Evolutionary conservation across 2,797 vertebrate genomes (phyloP), one percentile per base, ranked within the genome.

Genomic region (Poliocrania exsul): DNA sequence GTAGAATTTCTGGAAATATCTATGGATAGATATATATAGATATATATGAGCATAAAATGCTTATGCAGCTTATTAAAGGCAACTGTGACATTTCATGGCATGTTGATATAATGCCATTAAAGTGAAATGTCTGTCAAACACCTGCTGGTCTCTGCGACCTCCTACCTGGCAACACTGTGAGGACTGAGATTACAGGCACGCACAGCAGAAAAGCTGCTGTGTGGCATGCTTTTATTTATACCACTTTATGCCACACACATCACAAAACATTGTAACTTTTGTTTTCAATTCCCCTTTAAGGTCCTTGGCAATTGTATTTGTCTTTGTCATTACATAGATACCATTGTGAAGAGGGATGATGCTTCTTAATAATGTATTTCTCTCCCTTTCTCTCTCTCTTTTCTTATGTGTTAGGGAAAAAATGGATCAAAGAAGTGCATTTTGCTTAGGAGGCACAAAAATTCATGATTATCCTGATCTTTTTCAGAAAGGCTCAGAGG

Each of bases 121-220:
- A 95, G 54, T 58, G 91, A 92, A 95, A 91, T 79, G 28, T 92
- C 93, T 96, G 93, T 90, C 96, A 94, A 87, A 87, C 65, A 75
- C 95, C 92, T 92, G 93, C 95, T 92, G 95, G 72, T 95, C 49
- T 77, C 84, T 95, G 79, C 5, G 4, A 67, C 75, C 79, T 95
- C 90, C 91, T 96, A 78, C 69, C 69, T 92, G 61, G 92, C 61
- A 89, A 75, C 65, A 26, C 79, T 31, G 38, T 0, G 2, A 95
- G 84, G 69, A 82, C 15, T 33, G 84, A 89, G 86, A 91, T 87
- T 77, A 89, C 81, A 93, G 62, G 72, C 73, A 81, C 13, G 40
- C 82, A 81, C 56, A 79, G 70, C 79, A 86, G 75, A 94, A 92
- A 94, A 86, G 54, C 47, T 88, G 79, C 46, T 83, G 65, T 66